Evolutionary conservation across 2,888 invertebrate genomes (phyloP).

Genomic region (Polydrusus tereticollis): DNA sequence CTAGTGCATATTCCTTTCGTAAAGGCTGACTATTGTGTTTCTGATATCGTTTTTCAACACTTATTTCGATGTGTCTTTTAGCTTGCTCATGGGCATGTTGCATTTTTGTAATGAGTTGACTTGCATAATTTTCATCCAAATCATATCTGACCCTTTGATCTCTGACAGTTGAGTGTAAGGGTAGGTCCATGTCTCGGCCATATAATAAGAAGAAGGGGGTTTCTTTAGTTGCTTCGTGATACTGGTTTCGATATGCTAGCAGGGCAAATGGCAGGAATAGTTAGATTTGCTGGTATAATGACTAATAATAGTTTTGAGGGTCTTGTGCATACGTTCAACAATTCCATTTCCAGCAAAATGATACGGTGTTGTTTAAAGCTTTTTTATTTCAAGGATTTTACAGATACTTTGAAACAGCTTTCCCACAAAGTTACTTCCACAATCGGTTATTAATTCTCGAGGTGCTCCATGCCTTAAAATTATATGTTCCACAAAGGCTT

Average conservation of each 20-base stretch:
- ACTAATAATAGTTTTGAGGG: constrained; percentile 54
- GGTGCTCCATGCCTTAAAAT: background rate
- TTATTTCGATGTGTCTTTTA: constrained; percentile 6
- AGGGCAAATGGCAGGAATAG: constrained; percentile 43
- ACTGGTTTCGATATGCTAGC: constrained; percentile 36
- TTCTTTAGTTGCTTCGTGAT: constrained; percentile 50
- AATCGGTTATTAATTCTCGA: constrained; percentile 55
- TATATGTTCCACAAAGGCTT: constrained; percentile 29
- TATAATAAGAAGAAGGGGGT: constrained; percentile 52
- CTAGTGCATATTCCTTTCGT: constrained; percentile 3
- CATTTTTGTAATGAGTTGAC: constrained; percentile 24
- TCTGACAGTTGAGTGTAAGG: constrained; percentile 45
- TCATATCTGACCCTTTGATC: constrained; percentile 30
- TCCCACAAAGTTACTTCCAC: constrained; percentile 55
- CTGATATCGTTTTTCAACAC: no score
- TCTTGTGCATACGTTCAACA: constrained; percentile 57
- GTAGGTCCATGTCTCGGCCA: constrained; percentile 52
- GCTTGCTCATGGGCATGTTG: constrained; percentile 15
- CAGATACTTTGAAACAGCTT: constrained; percentile 54
- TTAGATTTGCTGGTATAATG: constrained; percentile 40
- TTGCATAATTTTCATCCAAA: constrained; percentile 27
- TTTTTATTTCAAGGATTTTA: constrained; percentile 51
- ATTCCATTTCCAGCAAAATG: constrained; percentile 58
- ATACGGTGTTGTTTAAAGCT: constrained; percentile 55
- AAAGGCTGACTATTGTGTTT: constrained; percentile 6